A percentile compares a stretch with the other conserved stretches of the same genome.
Conservation (phyloP, 2,797 vertebrate genomes). For the Sebastes cheni region DNA sequence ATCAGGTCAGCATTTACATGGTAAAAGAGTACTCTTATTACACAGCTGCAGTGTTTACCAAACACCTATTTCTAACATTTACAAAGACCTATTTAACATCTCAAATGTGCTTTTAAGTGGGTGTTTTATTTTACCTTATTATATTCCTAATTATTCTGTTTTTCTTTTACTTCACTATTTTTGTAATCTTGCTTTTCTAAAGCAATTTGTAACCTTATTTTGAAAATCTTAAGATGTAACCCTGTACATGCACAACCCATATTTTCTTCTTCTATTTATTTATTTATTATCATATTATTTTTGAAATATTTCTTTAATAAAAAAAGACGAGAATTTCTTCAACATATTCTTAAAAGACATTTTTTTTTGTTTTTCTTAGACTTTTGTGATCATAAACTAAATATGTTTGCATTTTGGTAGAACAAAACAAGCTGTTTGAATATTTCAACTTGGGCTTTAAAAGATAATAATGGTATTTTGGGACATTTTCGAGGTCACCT, state of each 20-base stretch:
- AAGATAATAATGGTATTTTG: background rate
- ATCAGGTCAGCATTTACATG: background rate
- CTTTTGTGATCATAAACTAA: background rate
- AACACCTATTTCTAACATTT: background rate
- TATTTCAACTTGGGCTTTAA: background rate
- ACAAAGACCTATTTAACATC: background rate
- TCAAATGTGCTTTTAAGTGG: background rate
- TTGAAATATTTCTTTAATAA: too few species aligned
- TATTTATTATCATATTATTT: background rate
- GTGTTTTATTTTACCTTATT: too few species aligned
- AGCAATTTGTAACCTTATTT: background rate
- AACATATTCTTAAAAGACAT: background rate
- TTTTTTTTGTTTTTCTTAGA: background rate
- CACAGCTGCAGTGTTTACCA: background rate
- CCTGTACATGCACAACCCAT: background rate
- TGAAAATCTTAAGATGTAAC: background rate
- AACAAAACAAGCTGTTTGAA: background rate
- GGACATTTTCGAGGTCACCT: conserved; percentile 15
- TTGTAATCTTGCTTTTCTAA: too few species aligned
- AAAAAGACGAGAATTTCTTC: background rate
- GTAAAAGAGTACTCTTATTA: background rate
- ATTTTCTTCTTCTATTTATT: background rate
- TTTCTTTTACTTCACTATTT: background rate
- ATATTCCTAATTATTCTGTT: background rate
- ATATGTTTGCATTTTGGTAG: background rate